Percentiles rank a stretch among this genome's conserved stretches.
Evolutionary conservation across 2,888 invertebrate genomes (phyloP).

Genomic region (Cataglyphis rosenhaueri): DNA sequence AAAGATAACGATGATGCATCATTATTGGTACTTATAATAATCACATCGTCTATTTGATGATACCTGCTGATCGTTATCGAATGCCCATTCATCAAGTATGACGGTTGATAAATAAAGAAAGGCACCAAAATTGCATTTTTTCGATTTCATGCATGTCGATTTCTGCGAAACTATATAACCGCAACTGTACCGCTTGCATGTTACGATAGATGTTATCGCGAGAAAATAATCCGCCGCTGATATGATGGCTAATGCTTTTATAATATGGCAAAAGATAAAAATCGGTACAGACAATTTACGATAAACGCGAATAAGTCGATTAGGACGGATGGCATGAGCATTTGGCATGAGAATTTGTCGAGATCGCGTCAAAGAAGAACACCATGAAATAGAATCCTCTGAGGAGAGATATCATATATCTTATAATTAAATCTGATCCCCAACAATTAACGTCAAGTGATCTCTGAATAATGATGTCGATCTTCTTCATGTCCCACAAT

Average conservation of each 20-base stretch:
- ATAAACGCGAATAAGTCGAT: constrained; percentile 59
- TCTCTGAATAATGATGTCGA: constrained; percentile 21
- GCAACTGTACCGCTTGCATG: constrained; percentile 43
- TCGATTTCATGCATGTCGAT: constrained; percentile 15
- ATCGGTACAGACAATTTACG: constrained; percentile 67
- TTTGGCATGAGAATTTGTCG: background rate
- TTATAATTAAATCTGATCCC: constrained; percentile 58
- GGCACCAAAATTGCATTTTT: constrained; percentile 35
- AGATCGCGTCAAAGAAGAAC: constrained; percentile 15
- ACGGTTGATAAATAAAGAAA: constrained; percentile 27
- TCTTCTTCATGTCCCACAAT: background rate
- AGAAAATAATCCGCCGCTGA: constrained; percentile 65
- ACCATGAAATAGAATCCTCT: background rate
- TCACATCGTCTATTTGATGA: background rate
- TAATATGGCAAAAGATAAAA: constrained; percentile 73
- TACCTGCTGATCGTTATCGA: constrained; percentile 1
- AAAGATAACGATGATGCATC: constrained; percentile 21
- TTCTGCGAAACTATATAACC: constrained; percentile 56
- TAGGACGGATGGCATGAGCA: constrained; percentile 6
- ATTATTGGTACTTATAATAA: constrained; percentile 15
- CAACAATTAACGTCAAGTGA: constrained; percentile 6
- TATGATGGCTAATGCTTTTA: constrained; percentile 72
- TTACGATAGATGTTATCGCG: constrained; percentile 67
- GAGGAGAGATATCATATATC: constrained; percentile 39
- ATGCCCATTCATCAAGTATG: constrained; percentile 1